Percentiles rank a stretch among this genome's conserved stretches.
Evolutionary conservation across 92 coral and sea anemone species (phyloP).

Genomic region (Zoanthus gigantus): DNA sequence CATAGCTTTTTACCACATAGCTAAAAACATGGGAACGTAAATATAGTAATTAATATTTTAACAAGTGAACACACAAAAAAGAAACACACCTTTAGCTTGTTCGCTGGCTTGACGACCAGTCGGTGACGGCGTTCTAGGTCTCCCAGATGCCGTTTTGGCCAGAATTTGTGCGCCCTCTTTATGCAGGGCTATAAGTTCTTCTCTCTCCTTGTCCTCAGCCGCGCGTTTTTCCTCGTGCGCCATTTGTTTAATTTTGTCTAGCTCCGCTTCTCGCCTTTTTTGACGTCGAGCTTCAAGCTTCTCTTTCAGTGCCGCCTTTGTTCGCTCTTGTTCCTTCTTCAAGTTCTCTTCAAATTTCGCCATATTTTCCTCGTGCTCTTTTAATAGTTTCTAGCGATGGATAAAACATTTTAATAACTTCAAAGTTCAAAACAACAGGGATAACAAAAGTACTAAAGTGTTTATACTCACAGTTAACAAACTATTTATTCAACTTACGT

Average conservation of each 20-base stretch:
- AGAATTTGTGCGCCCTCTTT: slow-evolving; percentile 69
- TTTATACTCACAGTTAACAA: no score
- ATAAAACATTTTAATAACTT: background rate
- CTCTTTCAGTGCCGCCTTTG: slow-evolving; percentile 88
- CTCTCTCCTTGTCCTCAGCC: slow-evolving; percentile 68
- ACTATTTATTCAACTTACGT: no score
- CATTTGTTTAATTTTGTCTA: slow-evolving; percentile 63
- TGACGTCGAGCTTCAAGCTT: slow-evolving; percentile 91
- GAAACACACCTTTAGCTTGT: slow-evolving; percentile 51
- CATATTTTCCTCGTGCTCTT: slow-evolving; percentile 96
- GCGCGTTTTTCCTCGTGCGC: slow-evolving; percentile 65
- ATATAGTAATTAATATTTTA: no score
- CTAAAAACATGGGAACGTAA: no score
- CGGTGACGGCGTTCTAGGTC: slow-evolving; percentile 73
- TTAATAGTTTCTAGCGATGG: slow-evolving; percentile 80
- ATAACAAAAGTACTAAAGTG: background rate
- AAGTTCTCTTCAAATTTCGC: slow-evolving; percentile 90
- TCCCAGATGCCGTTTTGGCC: slow-evolving; percentile 71
- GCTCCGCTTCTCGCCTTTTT: slow-evolving; percentile 88
- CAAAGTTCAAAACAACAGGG: background rate
- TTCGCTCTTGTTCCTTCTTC: slow-evolving; percentile 90
- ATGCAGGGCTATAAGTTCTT: slow-evolving; percentile 62
- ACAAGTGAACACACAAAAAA: background rate
- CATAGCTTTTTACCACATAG: no score
- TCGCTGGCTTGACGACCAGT: slow-evolving; percentile 44